Evolutionary conservation across 2,797 vertebrate species (phyloP), one percentile per base, ranked within the genome.

Genomic region (Sebastes variabilis): DNA sequence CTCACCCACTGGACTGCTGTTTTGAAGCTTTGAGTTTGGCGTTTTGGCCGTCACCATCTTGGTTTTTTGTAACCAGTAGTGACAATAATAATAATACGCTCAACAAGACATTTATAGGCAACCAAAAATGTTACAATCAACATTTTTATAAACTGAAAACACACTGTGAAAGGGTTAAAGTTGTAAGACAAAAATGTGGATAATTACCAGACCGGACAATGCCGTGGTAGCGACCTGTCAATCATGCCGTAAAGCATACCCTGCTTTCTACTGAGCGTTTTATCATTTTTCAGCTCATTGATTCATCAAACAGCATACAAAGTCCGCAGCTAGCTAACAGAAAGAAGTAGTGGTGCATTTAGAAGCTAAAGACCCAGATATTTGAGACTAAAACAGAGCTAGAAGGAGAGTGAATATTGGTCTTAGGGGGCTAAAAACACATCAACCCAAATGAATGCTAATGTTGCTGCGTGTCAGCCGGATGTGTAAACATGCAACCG

Each of bases 131-230:
- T 46, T 0, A 18, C 42, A 46, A 46, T 46, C 6, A 18, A 18
- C 42, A n/a, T n/a, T 46, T 46, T 46, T 0, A 16, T 46, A 3
- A 46, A 18, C 42, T 46, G 42, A 46, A 46, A 46, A 18, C 16
- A 46, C 0, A 46, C 42, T 46, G 42, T 46, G 42, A 46, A 46
- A 18, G 42, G 42, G 42, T 46, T 46, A 46, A 46, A 46, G 0
- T 18, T 46, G 42, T 46, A 46, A 0, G 0, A 46, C 42, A 0
- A 18, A 46, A 46, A 46, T 0, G 6, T 2, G 42, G 42, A 16
- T 18, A 1, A 46, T 18, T 46, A 7, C 42, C 38, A 14, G 38
- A 6, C 38, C 38, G 6, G 38, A 46, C 42, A 46, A 20, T 3
- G 6, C 42, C 1, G 7, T 46, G 42, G 42, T 18, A 46, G 1